A percentile compares a stretch with the other conserved stretches of the same genome.
Conservation (phyloP, 2,113 vertebrate species). For the Upupa epops region DNA sequence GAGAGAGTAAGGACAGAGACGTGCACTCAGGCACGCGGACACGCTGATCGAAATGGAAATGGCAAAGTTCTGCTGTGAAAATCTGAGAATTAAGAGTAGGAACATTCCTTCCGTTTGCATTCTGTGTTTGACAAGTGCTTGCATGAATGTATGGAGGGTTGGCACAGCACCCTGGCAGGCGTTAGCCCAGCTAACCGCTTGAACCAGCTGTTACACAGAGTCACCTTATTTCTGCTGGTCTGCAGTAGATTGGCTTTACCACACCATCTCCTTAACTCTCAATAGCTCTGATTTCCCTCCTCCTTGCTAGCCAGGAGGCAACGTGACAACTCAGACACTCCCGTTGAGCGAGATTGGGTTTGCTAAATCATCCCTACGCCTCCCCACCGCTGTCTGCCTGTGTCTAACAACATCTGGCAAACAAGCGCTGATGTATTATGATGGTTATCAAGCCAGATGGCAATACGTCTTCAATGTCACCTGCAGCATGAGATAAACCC, state of each 20-base stretch:
- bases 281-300: conserved; percentile 1
- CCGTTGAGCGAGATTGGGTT: conserved; percentile 69
- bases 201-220: not conserved
- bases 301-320: conserved; percentile 31
- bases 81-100: not conserved
- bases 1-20: not conserved
- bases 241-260: not conserved
- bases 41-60: conserved; percentile 35
- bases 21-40: not conserved
- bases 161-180: not conserved
- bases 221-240: not conserved
- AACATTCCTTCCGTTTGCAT: not conserved
- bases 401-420: conserved; percentile 77
- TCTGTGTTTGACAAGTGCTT: not conserved
- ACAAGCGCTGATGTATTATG: conserved; percentile 75
- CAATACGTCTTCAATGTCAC: conserved; percentile 73
- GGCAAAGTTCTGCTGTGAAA: conserved; percentile 5
- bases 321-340: conserved; percentile 35
- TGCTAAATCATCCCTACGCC: conserved; percentile 63
- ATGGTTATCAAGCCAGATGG: conserved; percentile 75
- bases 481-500: conserved; percentile 67
- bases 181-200: not conserved
- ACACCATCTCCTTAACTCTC: conserved; percentile 11
- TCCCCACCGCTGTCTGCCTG: conserved; percentile 59
- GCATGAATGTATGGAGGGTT: not conserved